A percentile compares a stretch with the other conserved stretches of the same genome.
Conservation (phyloP, 2,113 vertebrate genomes). For the Centropus bengalensis region DNA sequence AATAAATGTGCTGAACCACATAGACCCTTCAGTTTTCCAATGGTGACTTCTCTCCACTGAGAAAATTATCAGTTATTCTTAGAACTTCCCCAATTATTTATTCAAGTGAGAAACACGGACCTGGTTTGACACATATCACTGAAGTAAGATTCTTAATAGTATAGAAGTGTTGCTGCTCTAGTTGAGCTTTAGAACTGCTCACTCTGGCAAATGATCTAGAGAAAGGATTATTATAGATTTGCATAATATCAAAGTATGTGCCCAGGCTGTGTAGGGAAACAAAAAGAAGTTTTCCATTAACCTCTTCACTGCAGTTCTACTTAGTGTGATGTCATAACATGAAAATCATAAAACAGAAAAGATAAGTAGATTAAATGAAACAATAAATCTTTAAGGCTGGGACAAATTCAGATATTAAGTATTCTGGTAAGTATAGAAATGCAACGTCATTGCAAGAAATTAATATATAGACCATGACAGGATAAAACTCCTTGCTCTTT, state of each 20-base stretch:
- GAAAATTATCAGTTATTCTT: background rate
- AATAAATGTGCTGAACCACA: background rate
- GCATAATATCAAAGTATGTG: background rate
- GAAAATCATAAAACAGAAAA: background rate
- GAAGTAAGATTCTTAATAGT: background rate
- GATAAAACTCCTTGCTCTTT: background rate
- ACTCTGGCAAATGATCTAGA: background rate
- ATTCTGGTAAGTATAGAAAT: background rate
- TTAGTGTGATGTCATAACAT: background rate
- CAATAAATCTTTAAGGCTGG: background rate
- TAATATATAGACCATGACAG: background rate
- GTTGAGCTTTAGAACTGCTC: background rate
- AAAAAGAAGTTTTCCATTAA: background rate
- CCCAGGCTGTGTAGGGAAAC: accelerated
- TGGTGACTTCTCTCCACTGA: background rate
- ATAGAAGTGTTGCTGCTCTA: background rate
- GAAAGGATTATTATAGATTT: background rate
- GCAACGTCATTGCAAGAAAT: background rate
- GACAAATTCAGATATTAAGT: background rate
- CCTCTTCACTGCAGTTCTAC: background rate
- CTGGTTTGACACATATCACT: background rate
- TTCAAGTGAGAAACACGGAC: background rate
- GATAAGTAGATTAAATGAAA: background rate
- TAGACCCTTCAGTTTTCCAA: background rate
- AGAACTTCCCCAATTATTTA: background rate